phyloP scores from a whole-genome alignment of 2,797 vertebrate species.

The Tapirus indicus region DNA sequence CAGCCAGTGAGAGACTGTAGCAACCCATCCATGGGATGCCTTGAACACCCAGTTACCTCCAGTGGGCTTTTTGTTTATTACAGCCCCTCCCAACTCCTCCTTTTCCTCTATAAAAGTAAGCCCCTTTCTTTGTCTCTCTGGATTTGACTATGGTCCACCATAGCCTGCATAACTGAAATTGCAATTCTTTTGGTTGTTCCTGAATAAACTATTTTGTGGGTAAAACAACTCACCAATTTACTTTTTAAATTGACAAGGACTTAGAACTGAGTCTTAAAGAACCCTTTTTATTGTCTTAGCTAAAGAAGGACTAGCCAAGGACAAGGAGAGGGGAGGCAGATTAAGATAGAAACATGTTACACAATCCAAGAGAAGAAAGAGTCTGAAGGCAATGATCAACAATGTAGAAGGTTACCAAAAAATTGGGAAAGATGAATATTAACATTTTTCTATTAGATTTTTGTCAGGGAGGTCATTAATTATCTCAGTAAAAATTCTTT shows the following conservation, averaged over 20 bases:
- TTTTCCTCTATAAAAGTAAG: too few relatives aligned
- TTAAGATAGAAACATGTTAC: neutral
- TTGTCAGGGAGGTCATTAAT: neutral
- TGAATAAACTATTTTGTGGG: too few relatives aligned
- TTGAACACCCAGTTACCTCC: too few relatives aligned
- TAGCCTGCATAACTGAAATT: too few relatives aligned
- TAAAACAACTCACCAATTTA: too few relatives aligned
- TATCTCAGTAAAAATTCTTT: neutral
- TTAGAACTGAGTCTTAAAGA: slow-evolving; percentile 1
- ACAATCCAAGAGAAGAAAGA: neutral
- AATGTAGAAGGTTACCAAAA: neutral
- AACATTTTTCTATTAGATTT: neutral
- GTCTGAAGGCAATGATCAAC: neutral
- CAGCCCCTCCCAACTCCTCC: too few relatives aligned
- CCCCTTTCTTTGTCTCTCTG: too few relatives aligned
- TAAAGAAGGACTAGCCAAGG: neutral
- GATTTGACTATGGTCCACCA: too few relatives aligned
- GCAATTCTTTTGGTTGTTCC: too few relatives aligned
- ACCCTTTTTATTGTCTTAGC: neutral
- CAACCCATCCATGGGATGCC: too few relatives aligned
- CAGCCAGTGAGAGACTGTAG: too few relatives aligned
- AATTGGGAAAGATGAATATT: neutral
- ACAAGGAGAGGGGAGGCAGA: rapidly evolving
- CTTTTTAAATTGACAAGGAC: neutral
- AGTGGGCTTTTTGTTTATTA: too few relatives aligned